Conservation (phyloP, 1,140 invertebrate species). For the Cephus cinctus region DNA sequence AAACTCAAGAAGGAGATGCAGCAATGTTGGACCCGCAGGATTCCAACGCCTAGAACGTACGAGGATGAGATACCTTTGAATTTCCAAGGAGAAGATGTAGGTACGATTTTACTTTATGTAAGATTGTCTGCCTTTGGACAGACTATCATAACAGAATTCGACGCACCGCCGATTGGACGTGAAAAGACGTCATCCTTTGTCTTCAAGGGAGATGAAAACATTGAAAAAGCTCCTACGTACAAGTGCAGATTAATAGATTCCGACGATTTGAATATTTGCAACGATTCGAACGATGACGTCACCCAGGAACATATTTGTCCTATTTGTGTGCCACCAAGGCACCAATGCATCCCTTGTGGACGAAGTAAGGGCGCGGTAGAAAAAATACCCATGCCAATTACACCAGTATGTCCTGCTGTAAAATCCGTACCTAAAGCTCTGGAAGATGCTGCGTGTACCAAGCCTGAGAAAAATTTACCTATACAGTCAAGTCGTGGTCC, state of each 20-base stretch:
- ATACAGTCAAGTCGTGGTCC: slow-evolving; percentile 34
- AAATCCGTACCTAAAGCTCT: neutral
- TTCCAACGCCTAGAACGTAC: slow-evolving; percentile 31
- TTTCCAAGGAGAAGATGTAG: slow-evolving; percentile 20
- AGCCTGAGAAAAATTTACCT: slow-evolving; percentile 5
- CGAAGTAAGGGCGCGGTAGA: neutral
- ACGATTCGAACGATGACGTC: slow-evolving; percentile 10
- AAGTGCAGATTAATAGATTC: slow-evolving; percentile 30
- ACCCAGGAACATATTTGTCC: slow-evolving; percentile 3
- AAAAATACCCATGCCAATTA: no score
- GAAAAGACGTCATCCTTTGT: slow-evolving; percentile 17
- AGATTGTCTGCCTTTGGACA: slow-evolving; percentile 41
- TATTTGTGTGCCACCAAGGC: slow-evolving; percentile 15
- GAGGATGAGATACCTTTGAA: slow-evolving; percentile 36
- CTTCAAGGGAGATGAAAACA: slow-evolving; percentile 28
- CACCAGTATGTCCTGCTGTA: neutral
- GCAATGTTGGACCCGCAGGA: slow-evolving; percentile 26
- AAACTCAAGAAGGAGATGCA: slow-evolving; percentile 38
- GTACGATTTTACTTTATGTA: slow-evolving; percentile 26
- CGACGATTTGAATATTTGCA: slow-evolving; percentile 11
- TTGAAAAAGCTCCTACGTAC: slow-evolving; percentile 22
- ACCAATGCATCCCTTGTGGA: slow-evolving; percentile 30
- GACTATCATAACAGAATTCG: slow-evolving; percentile 43
- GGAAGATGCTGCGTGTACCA: neutral
- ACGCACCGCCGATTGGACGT: slow-evolving; percentile 13